phyloP scores from a whole-genome alignment of 2,113 vertebrate species.

The Pitta sordida region DNA sequence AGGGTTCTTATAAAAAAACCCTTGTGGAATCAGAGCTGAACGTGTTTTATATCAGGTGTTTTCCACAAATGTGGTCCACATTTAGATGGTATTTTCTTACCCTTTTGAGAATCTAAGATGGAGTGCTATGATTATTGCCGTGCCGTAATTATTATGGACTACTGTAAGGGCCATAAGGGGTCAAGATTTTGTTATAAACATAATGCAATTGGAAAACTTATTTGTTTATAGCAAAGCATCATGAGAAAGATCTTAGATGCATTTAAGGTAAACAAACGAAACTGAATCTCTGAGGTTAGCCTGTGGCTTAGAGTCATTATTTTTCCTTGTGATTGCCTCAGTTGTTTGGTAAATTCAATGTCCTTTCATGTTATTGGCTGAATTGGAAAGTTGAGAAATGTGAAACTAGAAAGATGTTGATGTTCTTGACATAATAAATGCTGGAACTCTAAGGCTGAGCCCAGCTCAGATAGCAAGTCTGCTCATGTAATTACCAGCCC shows the following conservation, averaged over 20 bases:
- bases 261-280: slow-evolving; percentile 24
- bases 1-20: neutral
- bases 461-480: neutral
- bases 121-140: neutral
- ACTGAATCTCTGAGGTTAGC: neutral
- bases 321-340: neutral
- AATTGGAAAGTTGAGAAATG: slow-evolving; percentile 22
- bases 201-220: neutral
- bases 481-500: neutral
- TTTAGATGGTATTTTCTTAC: neutral
- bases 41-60: neutral
- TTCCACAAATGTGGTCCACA: neutral
- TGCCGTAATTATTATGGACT: neutral
- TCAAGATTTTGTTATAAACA: slow-evolving; percentile 3
- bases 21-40: neutral
- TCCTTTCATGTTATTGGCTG: slow-evolving; percentile 39
- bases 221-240: slow-evolving; percentile 9
- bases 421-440: neutral
- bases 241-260: neutral
- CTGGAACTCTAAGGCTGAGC: neutral
- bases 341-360: slow-evolving; percentile 47
- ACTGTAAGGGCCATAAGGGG: neutral
- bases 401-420: slow-evolving; percentile 20
- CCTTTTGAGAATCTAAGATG: neutral
- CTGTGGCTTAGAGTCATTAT: neutral